Evolutionary conservation across 35 echinoderm and acorn worm species (phyloP).

Genomic region (Lytechinus pictus): DNA sequence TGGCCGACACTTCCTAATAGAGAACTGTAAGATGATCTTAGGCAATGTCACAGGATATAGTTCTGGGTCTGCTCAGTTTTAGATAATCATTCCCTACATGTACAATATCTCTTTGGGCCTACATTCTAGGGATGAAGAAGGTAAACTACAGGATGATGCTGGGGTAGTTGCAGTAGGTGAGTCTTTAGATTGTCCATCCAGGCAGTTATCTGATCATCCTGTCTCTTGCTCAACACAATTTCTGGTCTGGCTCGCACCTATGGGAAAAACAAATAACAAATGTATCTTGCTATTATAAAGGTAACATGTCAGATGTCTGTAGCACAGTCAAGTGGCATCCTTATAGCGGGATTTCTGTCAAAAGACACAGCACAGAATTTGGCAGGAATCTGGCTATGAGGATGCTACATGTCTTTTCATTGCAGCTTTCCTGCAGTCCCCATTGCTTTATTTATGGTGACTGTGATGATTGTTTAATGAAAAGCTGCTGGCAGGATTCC

Average conservation of each 20-base stretch:
- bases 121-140: not conserved
- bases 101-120: not conserved
- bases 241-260: slow-evolving; percentile 25
- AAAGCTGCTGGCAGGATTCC: too few relatives aligned
- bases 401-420: too few relatives aligned
- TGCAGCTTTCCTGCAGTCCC: too few relatives aligned
- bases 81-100: not conserved
- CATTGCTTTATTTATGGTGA: too few relatives aligned
- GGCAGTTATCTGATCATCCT: not conserved
- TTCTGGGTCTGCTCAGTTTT: not conserved
- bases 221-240: not conserved
- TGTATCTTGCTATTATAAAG: too few relatives aligned
- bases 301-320: too few relatives aligned
- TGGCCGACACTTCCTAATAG: not conserved
- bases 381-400: too few relatives aligned
- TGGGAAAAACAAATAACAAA: not conserved
- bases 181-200: slow-evolving; percentile 19
- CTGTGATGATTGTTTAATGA: too few relatives aligned
- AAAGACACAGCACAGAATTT: too few relatives aligned
- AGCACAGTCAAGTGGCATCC: too few relatives aligned
- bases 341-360: too few relatives aligned
- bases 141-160: not conserved
- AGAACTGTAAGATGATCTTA: not conserved
- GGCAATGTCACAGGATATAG: not conserved
- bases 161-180: not conserved